phyloP scores from a whole-genome alignment of 1,140 invertebrate genomes.

The Antheraea mylitta region DNA sequence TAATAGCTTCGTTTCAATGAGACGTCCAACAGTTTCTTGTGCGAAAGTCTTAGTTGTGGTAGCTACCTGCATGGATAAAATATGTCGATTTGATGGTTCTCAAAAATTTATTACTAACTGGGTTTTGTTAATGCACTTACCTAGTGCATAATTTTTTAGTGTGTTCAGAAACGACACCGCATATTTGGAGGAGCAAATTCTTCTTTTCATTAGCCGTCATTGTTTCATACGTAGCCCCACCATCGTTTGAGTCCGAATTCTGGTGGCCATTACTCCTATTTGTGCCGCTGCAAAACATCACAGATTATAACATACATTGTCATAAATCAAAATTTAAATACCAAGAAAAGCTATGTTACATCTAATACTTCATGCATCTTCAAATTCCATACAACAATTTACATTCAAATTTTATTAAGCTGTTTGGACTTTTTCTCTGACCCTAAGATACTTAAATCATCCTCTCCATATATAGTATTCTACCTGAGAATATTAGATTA shows the following conservation, averaged over 20 bases:
- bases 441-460: not conserved
- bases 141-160: conserved; percentile 88
- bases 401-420: not conserved
- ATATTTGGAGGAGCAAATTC: conserved; percentile 82
- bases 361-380: not conserved
- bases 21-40: no score
- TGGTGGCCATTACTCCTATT: conserved; percentile 59
- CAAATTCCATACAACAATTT: no score
- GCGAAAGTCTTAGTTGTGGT: no score
- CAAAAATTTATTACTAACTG: no score
- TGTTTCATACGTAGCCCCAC: conserved; percentile 81
- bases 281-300: conserved; percentile 28
- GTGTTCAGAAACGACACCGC: conserved; percentile 89
- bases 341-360: not conserved
- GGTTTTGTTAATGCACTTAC: no score
- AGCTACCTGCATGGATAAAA: no score
- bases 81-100: no score
- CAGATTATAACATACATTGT: conserved; percentile 2
- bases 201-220: conserved; percentile 82
- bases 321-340: not conserved
- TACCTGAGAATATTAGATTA: no score
- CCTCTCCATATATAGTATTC: not conserved
- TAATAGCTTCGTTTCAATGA: no score
- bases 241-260: conserved; percentile 58
- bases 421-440: not conserved